Percentiles rank a stretch among this genome's conserved stretches.
These are phyloP conservation scores for Pogonomyrmex californicus DNA, from an alignment of 1,140 invertebrate genomes.

Conservation along the genomic window DNA sequence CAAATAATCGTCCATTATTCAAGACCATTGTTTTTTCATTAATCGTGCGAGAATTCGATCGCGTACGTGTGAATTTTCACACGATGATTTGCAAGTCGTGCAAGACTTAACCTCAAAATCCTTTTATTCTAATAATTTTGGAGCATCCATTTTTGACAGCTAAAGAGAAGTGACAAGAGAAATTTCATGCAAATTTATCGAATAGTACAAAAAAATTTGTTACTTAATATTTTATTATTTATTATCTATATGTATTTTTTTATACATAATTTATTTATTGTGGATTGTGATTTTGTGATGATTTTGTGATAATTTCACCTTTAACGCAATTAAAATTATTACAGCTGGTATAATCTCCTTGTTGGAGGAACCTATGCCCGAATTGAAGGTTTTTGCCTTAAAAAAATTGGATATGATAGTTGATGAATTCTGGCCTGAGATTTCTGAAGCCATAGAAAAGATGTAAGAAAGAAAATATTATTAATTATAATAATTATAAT, in stretches of 20 bases:
- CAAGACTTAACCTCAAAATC: slow-evolving; percentile 78
- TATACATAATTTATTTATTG: slow-evolving; percentile 9
- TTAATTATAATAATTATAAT: slow-evolving; percentile 4
- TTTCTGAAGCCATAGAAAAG: slow-evolving; percentile 98
- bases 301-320: not conserved
- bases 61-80: not conserved
- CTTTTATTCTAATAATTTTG: slow-evolving; percentile 32
- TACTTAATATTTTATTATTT: not conserved
- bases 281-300: not conserved
- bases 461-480: slow-evolving; percentile 89
- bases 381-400: slow-evolving; percentile 97
- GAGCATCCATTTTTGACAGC: slow-evolving; percentile 25
- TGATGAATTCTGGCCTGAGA: slow-evolving; percentile 99
- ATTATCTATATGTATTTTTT: not conserved
- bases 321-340: slow-evolving; percentile 77
- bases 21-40: slow-evolving; percentile 15
- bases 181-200: not conserved
- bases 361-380: slow-evolving; percentile 96
- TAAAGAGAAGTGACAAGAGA: not conserved
- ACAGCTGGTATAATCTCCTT: slow-evolving; percentile 97
- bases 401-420: slow-evolving; percentile 97
- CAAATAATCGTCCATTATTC: not conserved
- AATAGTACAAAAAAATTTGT: not conserved
- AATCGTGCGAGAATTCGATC: slow-evolving; percentile 27
- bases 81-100: slow-evolving; percentile 82